Evolutionary conservation across 2,888 invertebrate genomes (phyloP).

Genomic region (Eueremaeus valkanovi): DNA sequence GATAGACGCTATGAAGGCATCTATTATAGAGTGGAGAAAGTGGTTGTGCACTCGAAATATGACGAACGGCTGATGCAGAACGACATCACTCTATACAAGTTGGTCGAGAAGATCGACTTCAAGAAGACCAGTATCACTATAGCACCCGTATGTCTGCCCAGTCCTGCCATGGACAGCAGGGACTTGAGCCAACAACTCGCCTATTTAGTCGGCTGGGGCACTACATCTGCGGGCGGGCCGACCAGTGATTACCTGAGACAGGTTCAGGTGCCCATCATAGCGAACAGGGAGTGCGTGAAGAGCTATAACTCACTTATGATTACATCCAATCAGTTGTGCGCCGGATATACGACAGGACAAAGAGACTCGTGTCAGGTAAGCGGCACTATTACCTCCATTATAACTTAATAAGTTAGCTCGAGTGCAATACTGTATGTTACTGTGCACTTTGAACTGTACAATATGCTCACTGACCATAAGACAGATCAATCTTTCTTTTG

Average conservation of each 20-base stretch:
- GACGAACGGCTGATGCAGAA: slow-evolving; percentile 6
- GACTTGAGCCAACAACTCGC: too few species aligned
- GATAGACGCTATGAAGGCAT: not conserved
- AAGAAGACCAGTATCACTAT: not conserved
- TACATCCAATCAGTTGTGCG: slow-evolving; percentile 25
- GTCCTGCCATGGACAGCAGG: not conserved
- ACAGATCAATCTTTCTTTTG: not conserved
- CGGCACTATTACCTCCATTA: too few species aligned
- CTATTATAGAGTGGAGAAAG: not conserved
- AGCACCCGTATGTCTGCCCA: slow-evolving; percentile 39
- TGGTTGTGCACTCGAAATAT: slow-evolving; percentile 35
- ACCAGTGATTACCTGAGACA: slow-evolving; percentile 10
- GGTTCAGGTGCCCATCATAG: slow-evolving; percentile 37
- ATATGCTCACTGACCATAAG: too few species aligned
- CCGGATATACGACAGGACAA: slow-evolving; percentile 32
- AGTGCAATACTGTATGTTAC: too few species aligned
- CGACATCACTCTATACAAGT: slow-evolving; percentile 34
- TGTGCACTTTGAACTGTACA: too few species aligned
- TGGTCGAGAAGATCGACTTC: slow-evolving; percentile 8
- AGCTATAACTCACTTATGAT: slow-evolving; percentile 3
- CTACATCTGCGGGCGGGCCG: slow-evolving; percentile 19
- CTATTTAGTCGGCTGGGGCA: slow-evolving; percentile 36
- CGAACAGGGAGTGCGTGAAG: not conserved
- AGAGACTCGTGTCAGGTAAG: not conserved
- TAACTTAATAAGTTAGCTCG: too few species aligned